Evolutionary conservation across 2,113 vertebrate genomes (phyloP).

Genomic region (Amphiprion percula): DNA sequence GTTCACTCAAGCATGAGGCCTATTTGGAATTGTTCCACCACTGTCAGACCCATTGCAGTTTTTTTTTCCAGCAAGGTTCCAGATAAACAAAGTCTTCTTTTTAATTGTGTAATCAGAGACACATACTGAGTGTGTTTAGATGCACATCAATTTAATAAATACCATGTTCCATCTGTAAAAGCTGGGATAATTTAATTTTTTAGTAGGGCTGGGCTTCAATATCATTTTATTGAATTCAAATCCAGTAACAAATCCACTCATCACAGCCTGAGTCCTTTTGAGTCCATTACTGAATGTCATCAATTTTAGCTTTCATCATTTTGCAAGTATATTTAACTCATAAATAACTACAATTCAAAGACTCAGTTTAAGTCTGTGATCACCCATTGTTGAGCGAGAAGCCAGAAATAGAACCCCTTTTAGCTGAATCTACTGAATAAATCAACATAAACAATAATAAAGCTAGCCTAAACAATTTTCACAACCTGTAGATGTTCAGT

Average conservation of each 20-base stretch:
- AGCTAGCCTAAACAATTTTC: no score
- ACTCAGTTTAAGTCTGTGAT: no score
- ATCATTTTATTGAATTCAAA: background rate
- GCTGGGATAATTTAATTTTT: constrained; percentile 11
- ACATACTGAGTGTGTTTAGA: constrained; percentile 51
- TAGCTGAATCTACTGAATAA: background rate
- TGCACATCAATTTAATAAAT: constrained; percentile 49
- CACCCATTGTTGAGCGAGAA: no score
- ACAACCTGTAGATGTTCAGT: no score
- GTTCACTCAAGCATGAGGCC: constrained; percentile 71
- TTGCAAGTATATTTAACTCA: background rate
- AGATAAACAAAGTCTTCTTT: constrained; percentile 41
- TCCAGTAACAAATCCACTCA: background rate
- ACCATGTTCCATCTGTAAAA: constrained; percentile 1
- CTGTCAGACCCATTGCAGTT: constrained; percentile 51
- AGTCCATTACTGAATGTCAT: no score
- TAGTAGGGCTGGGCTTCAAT: background rate
- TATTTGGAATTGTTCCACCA: constrained; percentile 66
- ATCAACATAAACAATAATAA: background rate
- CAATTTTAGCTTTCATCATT: no score
- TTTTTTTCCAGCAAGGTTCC: constrained; percentile 28
- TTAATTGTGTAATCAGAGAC: constrained; percentile 54
- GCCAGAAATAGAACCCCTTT: no score
- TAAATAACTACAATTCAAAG: background rate
- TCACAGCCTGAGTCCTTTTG: no score